Percentiles rank a stretch among this genome's conserved stretches.
phyloP scores from a whole-genome alignment of 2,113 vertebrate genomes.

The western clawed frog (Xenopus tropicalis) region UCB_Xtro_10.0 CM004443.2:121892501-121893000 shows the following conservation, averaged over 20 bases:
- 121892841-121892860: too few relatives aligned
- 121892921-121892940: too few relatives aligned
- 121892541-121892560: conserved; percentile 30
- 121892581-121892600: conserved; percentile 32
- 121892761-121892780: too few relatives aligned
- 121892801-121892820: too few relatives aligned
- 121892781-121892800: too few relatives aligned
- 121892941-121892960: too few relatives aligned
- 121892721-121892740: neutral
- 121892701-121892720: conserved; percentile 5
- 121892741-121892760: neutral
- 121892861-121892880: too few relatives aligned
- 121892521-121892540: conserved; percentile 13
- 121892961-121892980: too few relatives aligned
- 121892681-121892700: conserved; percentile 21
- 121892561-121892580: conserved; percentile 28
- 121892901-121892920: too few relatives aligned
- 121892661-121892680: conserved; percentile 36
- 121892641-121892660: conserved; percentile 19
- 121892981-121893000: too few relatives aligned
- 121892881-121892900: too few relatives aligned
- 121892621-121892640: conserved; percentile 36
- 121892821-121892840: too few relatives aligned
- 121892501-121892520: neutral
- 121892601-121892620: conserved; percentile 39